Percentiles rank a stretch among this genome's conserved stretches.
These are phyloP conservation scores for Brachyhypopomus gauderio DNA, from an alignment of 2,113 vertebrate genomes.

Conservation along the genomic window DNA sequence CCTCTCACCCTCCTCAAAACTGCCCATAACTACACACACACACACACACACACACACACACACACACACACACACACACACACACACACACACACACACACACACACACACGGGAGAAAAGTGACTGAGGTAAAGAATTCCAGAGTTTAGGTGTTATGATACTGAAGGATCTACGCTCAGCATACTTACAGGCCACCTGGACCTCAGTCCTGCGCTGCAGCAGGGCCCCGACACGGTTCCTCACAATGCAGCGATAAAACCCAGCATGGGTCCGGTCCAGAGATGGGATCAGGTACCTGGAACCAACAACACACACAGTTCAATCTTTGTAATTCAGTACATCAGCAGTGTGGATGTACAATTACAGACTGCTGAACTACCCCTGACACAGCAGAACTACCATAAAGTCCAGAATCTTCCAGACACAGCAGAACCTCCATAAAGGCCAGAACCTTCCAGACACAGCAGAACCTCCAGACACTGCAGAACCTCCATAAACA, in stretches of 20 bases:
- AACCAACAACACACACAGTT: slow-evolving; percentile 28
- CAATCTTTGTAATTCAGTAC: slow-evolving; percentile 13
- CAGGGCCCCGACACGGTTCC: slow-evolving; percentile 93
- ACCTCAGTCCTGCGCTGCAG: slow-evolving; percentile 94
- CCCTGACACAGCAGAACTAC: too few relatives aligned
- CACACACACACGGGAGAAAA: slow-evolving; percentile 2
- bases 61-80: slow-evolving; percentile 30
- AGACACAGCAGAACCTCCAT: too few relatives aligned
- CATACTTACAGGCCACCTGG: slow-evolving; percentile 96
- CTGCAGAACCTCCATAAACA: too few relatives aligned
- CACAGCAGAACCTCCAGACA: too few relatives aligned
- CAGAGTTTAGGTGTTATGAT: too few relatives aligned
- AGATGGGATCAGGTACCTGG: slow-evolving; percentile 93
- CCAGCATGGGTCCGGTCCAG: slow-evolving; percentile 93
- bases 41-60: slow-evolving; percentile 24
- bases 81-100: slow-evolving; percentile 22
- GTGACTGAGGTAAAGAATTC: too few relatives aligned
- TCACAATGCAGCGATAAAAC: slow-evolving; percentile 94
- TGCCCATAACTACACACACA: slow-evolving; percentile 86
- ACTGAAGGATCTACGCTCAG: too few relatives aligned
- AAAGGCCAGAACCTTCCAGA: too few relatives aligned
- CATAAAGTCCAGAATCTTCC: too few relatives aligned
- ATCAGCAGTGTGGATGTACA: not conserved
- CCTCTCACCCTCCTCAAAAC: slow-evolving; percentile 87
- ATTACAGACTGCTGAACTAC: too few relatives aligned